A percentile compares a stretch with the other conserved stretches of the same genome.
Evolutionary conservation across 2,888 invertebrate genomes (phyloP).

Genomic region (Acanthosepion lycidas): DNA sequence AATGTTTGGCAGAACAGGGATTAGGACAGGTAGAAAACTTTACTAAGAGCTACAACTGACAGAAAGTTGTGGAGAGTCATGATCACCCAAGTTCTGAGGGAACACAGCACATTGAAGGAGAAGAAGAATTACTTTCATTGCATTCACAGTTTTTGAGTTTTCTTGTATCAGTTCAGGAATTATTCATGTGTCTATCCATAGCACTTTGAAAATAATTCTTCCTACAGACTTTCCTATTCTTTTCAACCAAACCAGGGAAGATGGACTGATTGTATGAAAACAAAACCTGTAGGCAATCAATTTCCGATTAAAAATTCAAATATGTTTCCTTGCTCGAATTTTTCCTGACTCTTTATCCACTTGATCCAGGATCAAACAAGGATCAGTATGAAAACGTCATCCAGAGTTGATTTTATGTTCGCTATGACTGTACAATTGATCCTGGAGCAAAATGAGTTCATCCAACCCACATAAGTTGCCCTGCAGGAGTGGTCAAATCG

Average conservation of each 20-base stretch:
- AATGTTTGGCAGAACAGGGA: too few relatives aligned
- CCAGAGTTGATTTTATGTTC: neutral
- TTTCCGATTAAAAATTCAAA: neutral
- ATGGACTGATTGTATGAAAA: neutral
- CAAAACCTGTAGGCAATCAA: neutral
- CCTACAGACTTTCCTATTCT: neutral
- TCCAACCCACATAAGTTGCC: neutral
- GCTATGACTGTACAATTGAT: neutral
- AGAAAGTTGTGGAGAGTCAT: too few relatives aligned
- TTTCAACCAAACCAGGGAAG: neutral
- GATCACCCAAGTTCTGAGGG: too few relatives aligned
- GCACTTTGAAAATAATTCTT: neutral
- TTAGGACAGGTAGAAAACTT: too few relatives aligned
- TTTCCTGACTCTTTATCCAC: neutral
- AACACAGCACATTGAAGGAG: too few relatives aligned
- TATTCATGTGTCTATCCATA: neutral
- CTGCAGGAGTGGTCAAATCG: neutral
- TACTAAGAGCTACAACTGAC: too few relatives aligned
- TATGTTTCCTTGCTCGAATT: neutral
- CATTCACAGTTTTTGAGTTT: too few relatives aligned
- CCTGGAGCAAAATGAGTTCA: neutral
- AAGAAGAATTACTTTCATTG: too few relatives aligned
- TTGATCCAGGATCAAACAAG: neutral
- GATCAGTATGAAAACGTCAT: neutral
- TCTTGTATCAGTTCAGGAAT: neutral